Conservation (phyloP, 92 coral and sea anemone species). For the Porites divaricata region DNA sequence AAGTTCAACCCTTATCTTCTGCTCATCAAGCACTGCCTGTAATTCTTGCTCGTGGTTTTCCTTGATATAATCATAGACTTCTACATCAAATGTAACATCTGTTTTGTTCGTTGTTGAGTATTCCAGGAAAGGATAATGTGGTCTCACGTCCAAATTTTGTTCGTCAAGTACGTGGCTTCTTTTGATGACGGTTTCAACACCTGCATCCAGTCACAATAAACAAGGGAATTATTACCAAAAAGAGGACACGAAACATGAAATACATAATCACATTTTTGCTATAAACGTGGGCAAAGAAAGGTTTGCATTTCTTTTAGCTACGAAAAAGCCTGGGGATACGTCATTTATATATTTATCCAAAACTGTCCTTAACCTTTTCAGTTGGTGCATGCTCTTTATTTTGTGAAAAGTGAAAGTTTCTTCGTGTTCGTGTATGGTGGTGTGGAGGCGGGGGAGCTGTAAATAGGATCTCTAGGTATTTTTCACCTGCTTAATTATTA, state of each 20-base stretch:
- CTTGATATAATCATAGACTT: constrained; percentile 16
- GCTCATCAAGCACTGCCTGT: constrained; percentile 3
- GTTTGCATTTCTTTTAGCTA: too few relatives aligned
- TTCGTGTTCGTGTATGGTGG: too few relatives aligned
- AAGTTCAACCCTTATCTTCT: not conserved
- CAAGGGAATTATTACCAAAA: not conserved
- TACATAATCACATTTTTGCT: not conserved
- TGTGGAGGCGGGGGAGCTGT: too few relatives aligned
- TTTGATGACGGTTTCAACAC: constrained; percentile 37
- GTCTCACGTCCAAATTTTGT: constrained; percentile 24
- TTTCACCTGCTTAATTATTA: too few relatives aligned
- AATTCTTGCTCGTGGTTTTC: constrained; percentile 19
- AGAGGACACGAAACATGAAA: not conserved
- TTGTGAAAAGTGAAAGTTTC: too few relatives aligned
- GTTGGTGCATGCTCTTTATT: too few relatives aligned
- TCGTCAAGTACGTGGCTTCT: constrained; percentile 38
- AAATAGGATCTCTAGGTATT: too few relatives aligned
- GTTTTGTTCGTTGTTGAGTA: not conserved
- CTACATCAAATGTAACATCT: constrained; percentile 20
- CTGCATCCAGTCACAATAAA: constrained; percentile 14
- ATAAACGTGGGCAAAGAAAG: too few relatives aligned
- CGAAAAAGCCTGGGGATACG: too few relatives aligned
- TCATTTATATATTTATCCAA: too few relatives aligned
- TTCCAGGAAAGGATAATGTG: constrained; percentile 54
- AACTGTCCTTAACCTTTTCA: too few relatives aligned